Evolutionary conservation across 2,888 invertebrate genomes (phyloP).

Genomic region (Pollenia labialis): DNA sequence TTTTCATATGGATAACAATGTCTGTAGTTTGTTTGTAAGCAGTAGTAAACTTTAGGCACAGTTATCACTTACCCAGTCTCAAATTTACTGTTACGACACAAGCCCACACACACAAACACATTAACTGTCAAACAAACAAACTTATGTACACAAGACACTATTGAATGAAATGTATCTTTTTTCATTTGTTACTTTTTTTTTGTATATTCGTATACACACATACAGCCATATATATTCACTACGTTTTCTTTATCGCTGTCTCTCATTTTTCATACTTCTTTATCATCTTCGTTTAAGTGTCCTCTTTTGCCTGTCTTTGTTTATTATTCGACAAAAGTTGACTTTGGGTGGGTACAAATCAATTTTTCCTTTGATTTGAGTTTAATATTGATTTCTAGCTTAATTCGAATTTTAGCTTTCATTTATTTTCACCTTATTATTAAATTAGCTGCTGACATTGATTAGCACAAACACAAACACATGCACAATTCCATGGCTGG

Average conservation of each 20-base stretch:
- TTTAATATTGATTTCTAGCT: slow-evolving; percentile 62
- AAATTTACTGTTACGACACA: slow-evolving; percentile 8
- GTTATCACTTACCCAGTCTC: background rate
- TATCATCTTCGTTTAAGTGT: slow-evolving; percentile 48
- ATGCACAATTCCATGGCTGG: background rate
- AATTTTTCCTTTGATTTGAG: slow-evolving; percentile 37
- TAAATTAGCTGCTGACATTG: background rate
- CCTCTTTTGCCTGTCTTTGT: slow-evolving; percentile 22
- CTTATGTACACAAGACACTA: slow-evolving; percentile 2
- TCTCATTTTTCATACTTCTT: slow-evolving; percentile 23
- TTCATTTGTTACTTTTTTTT: slow-evolving; percentile 12
- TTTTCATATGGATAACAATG: background rate
- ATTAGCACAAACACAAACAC: slow-evolving; percentile 7
- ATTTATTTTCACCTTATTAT: slow-evolving; percentile 22
- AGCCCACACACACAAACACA: background rate
- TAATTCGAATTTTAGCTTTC: slow-evolving; percentile 27
- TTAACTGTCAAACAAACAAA: background rate
- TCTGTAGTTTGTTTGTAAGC: background rate
- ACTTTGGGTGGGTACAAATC: slow-evolving; percentile 71
- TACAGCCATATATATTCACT: too few relatives aligned
- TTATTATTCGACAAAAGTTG: slow-evolving; percentile 31
- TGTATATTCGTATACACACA: background rate
- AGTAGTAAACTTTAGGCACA: background rate
- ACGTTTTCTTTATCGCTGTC: slow-evolving; percentile 8
- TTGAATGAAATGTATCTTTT: slow-evolving; percentile 66